Base-by-base conservation (phyloP, 2,888 invertebrate genomes). In the Epirrhoe alternata region DNA sequence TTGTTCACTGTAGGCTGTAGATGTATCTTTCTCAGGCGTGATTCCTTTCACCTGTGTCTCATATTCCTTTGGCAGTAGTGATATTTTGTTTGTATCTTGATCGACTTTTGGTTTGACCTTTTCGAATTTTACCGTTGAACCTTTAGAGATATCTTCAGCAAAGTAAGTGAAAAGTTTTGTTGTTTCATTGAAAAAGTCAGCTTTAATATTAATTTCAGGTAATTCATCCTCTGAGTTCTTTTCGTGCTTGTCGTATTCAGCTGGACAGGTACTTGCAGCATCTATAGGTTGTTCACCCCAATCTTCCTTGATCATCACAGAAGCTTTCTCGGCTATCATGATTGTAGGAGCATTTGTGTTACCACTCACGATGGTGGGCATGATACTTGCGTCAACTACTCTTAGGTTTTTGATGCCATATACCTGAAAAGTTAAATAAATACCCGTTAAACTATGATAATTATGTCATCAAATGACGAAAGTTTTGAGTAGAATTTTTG, bases 291-390 rank as follows among this genome's bases (percentile, higher is more conserved):
- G 65, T 17, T 81, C 80, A 7, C 72, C 68, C 95, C 96, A 96
- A 72, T 96, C 96, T 81, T 96, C 94, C 81, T 97, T 97, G 73
- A 97, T 97, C 94, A 97, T 95, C 77, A 97, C 97, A 0, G 97
- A 94, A 0, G 95, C 97, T 78, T 96, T 97, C 80, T 97, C 97
- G 0, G 96, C 97, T 51, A 97, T 96, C 97, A 97, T 97, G 52
- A 97, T 95, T 0, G 95, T 95, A 0, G 97, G 97, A 0, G 97
- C 97, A 77, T 97, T 97, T 0, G 97, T 97, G 79, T 97, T 97
- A 0, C 97, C 97, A 38, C 94, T 96, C 0, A 95, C 93, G 61
- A 97, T 96, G 1, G 88, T 94, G 0, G 97, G 97, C 96, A 98
- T 97, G 17, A 98, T 94, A 73, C 97, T 97, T 0, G 96, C 97